Conservation (phyloP, 1,140 invertebrate species). For the Meloidogyne exigua region DNA sequence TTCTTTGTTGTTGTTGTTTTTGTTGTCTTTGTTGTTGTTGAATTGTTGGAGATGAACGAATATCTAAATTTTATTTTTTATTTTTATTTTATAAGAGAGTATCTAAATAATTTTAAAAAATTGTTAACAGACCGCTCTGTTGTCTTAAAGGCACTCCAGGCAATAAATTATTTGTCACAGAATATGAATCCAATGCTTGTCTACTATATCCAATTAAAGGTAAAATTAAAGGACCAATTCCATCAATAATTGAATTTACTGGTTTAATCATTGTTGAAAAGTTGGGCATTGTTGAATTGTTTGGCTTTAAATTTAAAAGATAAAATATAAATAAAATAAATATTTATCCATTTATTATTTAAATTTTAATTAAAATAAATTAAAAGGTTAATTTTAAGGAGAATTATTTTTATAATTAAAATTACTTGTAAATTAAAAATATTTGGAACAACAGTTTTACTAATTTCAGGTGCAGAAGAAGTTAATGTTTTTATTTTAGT, state of each 20-base stretch:
- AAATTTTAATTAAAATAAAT: no score
- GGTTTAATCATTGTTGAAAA: constrained; percentile 35
- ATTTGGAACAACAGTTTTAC: constrained; percentile 21
- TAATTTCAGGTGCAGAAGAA: background rate
- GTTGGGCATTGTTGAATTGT: constrained; percentile 29
- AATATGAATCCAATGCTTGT: constrained; percentile 29
- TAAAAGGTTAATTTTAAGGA: background rate
- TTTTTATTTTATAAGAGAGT: background rate
- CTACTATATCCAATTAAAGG: constrained; percentile 33
- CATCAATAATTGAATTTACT: constrained; percentile 41
- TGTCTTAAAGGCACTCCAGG: constrained; percentile 18
- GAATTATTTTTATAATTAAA: background rate
- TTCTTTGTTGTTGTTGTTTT: constrained; percentile 19
- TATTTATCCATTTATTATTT: no score
- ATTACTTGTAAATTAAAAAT: constrained; percentile 30
- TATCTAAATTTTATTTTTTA: background rate
- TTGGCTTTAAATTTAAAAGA: constrained; percentile 19
- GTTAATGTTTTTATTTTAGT: background rate
- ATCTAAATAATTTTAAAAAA: background rate
- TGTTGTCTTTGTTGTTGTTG: constrained; percentile 4
- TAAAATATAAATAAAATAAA: background rate
- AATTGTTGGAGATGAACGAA: background rate
- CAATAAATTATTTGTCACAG: background rate
- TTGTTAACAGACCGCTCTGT: background rate
- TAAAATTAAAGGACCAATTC: constrained; percentile 39